Percentiles rank a stretch among this genome's conserved stretches.
These are phyloP conservation scores for Nomada ferruginata DNA, from an alignment of 2,888 invertebrate genomes.

Conservation along the genomic window DNA sequence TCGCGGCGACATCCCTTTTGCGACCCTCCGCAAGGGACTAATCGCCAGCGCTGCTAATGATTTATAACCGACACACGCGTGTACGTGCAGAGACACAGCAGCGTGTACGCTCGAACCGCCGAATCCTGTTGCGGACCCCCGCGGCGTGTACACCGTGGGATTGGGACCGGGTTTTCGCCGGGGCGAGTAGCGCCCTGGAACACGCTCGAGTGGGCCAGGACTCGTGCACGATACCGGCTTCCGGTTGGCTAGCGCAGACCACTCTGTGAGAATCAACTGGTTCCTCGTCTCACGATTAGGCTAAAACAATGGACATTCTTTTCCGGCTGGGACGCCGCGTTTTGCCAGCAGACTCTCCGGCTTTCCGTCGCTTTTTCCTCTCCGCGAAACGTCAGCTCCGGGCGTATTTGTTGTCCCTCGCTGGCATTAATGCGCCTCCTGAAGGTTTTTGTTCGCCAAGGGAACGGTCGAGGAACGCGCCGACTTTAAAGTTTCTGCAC, in stretches of 20 bases:
- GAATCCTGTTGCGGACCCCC: conserved; percentile 81
- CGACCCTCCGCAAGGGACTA: conserved; percentile 78
- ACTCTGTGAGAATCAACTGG: conserved; percentile 75
- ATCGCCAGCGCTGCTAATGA: conserved; percentile 82
- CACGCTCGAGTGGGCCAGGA: conserved; percentile 69
- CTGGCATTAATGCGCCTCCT: conserved; percentile 25
- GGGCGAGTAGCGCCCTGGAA: conserved; percentile 62
- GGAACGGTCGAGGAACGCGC: neutral
- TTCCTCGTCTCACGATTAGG: conserved; percentile 63
- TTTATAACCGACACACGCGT: conserved; percentile 80
- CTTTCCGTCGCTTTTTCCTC: conserved; percentile 9
- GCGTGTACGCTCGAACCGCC: conserved; percentile 68
- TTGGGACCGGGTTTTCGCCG: conserved; percentile 69
- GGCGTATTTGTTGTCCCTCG: conserved; percentile 16
- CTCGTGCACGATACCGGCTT: conserved; percentile 75
- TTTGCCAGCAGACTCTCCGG: conserved; percentile 1
- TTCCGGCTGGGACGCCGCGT: conserved; percentile 16
- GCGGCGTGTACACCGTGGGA: conserved; percentile 82
- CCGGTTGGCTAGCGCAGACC: conserved; percentile 71
- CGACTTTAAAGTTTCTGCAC: conserved; percentile 24
- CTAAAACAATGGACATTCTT: conserved; percentile 72
- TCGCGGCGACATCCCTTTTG: conserved; percentile 54
- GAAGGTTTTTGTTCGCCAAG: conserved; percentile 14
- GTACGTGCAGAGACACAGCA: conserved; percentile 43
- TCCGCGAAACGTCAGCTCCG: neutral